Conservation (phyloP, 53 echinoderm and acorn worm species). For the Henricia sp. region DNA sequence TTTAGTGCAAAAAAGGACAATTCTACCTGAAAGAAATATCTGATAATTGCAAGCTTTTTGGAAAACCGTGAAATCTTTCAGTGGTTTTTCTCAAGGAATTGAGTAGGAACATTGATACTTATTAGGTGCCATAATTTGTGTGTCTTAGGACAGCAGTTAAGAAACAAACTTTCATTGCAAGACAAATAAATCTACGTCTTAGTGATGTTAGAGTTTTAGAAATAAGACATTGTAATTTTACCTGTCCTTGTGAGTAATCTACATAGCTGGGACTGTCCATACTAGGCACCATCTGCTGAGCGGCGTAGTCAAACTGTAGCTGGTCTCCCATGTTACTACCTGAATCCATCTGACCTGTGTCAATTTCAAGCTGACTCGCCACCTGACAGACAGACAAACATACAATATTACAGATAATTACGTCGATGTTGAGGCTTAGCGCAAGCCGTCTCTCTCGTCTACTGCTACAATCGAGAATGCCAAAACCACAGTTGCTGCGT, state of each 20-base stretch:
- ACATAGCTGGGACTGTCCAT: conserved; percentile 99
- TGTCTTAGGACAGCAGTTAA: no score
- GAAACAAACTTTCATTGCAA: not conserved
- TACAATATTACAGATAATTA: no score
- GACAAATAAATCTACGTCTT: not conserved
- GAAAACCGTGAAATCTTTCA: no score
- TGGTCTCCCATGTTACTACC: conserved; percentile 83
- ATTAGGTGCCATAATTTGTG: no score
- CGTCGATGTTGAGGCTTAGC: no score
- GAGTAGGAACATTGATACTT: not conserved
- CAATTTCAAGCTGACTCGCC: conserved; percentile 90
- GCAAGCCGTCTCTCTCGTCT: no score
- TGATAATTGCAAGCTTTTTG: no score
- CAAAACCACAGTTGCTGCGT: no score
- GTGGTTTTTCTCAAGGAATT: not conserved
- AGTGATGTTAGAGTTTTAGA: not conserved
- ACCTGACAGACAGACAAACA: no score
- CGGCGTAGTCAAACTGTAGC: conserved; percentile 96
- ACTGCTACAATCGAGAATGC: no score
- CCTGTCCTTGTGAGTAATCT: conserved; percentile 83
- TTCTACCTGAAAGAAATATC: no score
- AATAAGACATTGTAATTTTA: not conserved
- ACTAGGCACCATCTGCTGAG: conserved; percentile 92
- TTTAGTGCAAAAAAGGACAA: no score
- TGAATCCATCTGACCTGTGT: conserved; percentile 81